Evolutionary conservation across 2,888 invertebrate species (phyloP).

Genomic region (Frankliniella intonsa): DNA sequence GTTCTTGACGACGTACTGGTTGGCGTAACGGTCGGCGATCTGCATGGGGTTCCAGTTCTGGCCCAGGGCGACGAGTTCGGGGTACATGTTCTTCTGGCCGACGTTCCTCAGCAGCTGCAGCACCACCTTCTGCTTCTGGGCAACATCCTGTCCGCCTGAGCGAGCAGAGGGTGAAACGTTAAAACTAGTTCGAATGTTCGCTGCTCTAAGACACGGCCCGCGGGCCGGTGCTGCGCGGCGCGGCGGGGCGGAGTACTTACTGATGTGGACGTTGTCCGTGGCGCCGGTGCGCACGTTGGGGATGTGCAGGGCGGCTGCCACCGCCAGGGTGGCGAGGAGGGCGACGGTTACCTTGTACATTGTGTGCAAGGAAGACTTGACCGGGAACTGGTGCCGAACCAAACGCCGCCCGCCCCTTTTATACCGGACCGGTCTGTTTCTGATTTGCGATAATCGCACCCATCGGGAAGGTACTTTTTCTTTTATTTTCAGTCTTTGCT

Average conservation of each 20-base stretch:
- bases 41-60: background rate
- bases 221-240: background rate
- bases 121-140: background rate
- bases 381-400: conserved; percentile 5
- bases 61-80: conserved; percentile 2
- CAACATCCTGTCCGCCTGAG: background rate
- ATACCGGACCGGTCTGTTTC: background rate
- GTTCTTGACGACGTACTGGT: conserved; percentile 54
- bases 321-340: conserved; percentile 1
- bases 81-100: conserved; percentile 19
- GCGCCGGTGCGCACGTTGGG: background rate
- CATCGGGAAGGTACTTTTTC: too few relatives aligned
- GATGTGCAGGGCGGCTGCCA: background rate
- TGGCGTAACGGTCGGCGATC: conserved; percentile 37
- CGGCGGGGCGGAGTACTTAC: background rate
- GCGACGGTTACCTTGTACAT: conserved; percentile 15
- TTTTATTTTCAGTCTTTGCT: too few relatives aligned
- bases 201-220: background rate
- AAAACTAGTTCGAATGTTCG: background rate
- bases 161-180: background rate
- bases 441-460: too few relatives aligned
- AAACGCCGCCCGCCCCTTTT: background rate
- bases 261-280: conserved; percentile 1
- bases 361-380: background rate
- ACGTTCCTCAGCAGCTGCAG: conserved; percentile 16